Base-by-base conservation (phyloP, 1,140 invertebrate species). In the Tachypleus tridentatus region DNA sequence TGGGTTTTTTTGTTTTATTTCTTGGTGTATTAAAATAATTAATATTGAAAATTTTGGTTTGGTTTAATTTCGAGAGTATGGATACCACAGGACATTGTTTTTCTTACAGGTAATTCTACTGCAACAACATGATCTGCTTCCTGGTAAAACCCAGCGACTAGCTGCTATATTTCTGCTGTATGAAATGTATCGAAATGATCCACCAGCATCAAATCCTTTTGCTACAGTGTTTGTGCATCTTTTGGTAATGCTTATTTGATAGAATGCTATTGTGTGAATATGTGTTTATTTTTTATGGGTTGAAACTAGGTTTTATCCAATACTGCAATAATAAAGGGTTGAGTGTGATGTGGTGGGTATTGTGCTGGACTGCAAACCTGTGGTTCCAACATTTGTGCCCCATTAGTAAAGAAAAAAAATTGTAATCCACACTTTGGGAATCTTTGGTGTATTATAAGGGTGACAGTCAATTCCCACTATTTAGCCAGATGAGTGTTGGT, bases 141-240 rank as follows among this genome's bases (percentile, higher is more conserved):
- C 84, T 49, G 82, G 83, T 67, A 78, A 81, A 59, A 79, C 81
- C 67, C 87, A 89, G 73, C 78, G 85, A 62, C 71, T 90, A 59
- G 82, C 83, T 51, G 85, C 86, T 49, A 77, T 88, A 49, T 82
- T 82, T 11, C 75, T 90, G n/a, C 77, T 91, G 9, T 86, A 84
- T 77, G 86, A 89, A 68, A 79, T 89, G 70, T 89, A 88, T 74
- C 82, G 83, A 73, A 80, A 79, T 48, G 87, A 89, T 69, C 80
- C 83, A 4, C 76, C 87, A 52, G 77, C 80, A 49, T 79, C 79
- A 5, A 88, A 86, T 69, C 87, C 88, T 29, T 90, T 89, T 77
- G 84, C 83, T 4, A 79, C 84, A 66, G 82, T 85, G 10, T 86
- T 87, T 76, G 78, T 84, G 49, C 80, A 82, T 72, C 73, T 86